Base-by-base conservation (phyloP, 2,113 vertebrate genomes). In the Apus apus region DNA sequence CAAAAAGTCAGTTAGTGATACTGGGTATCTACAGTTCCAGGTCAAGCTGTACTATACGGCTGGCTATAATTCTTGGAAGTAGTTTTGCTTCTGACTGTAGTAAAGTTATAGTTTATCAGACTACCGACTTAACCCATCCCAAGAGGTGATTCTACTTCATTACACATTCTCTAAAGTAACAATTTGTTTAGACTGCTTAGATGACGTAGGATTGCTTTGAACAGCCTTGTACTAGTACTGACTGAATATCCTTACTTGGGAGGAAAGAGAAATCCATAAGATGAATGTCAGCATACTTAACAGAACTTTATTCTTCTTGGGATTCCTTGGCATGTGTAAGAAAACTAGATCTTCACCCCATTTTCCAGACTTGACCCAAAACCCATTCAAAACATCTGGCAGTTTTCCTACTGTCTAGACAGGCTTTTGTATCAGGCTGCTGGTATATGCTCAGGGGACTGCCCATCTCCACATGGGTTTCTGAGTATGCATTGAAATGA, bases 21-120 rank as follows among this genome's bases (percentile, higher is more conserved):
- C 64, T 8, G 0, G 32, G 72, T 93, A 60, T 94, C 94, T 91
- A 38, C 57, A 84, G 19, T 81, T 89, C 53, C 90, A 95, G 85
- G 83, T 95, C 96, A 93, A 68, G 58, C 70, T 92, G 57, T 78
- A 22, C 90, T 90, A 32, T 72, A 58, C 65, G 85, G 65, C 86
- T 94, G 85, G 68, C 76, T 95, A 3, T 72, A 93, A 89, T 92
- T 94, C 78, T 84, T 95, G 80, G 86, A 88, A 85, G 71, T n/a
- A 57, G 58, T 93, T 97, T 85, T 92, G 70, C 86, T 95, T 92
- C 51, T 84, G 86, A 78, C 57, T 89, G 26, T 89, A 85, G 76
- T 89, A 87, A 95, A 36, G 53, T 87, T 84, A 91, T 64, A 95
- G 85, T 72, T 93, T 94, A 77, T 93, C 57, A 90, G 68, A 29